Evolutionary conservation across 2,113 vertebrate species (phyloP), one percentile per base, ranked within the genome.

Genomic region (Trochalopteron elliotii): DNA sequence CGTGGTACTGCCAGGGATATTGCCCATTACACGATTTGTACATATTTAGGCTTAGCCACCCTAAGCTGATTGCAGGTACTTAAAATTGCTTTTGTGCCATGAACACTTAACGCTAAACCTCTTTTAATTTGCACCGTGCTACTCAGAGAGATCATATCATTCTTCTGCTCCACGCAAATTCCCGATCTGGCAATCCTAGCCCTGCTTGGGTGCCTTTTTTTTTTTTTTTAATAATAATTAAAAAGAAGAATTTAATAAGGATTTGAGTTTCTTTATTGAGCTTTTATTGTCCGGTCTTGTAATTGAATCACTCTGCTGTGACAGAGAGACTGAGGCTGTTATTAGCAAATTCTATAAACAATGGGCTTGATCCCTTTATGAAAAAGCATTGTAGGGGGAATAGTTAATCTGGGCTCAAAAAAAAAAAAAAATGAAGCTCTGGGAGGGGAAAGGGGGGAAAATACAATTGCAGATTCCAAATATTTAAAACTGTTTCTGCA

Each of bases 21-120:
- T 97, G 96, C 97, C 97, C 95, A 96, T 98, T 98, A 98, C 97
- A 97, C 93, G 96, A 98, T 98, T 98, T 98, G 98, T 98, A 98
- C 98, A 98, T 98, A 97, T 98, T 98, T 98, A 98, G 97, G 98
- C 98, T 99, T 98, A 98, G 97, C 95, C 95, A 89, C 94, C 95
- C 97, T 98, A 98, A 99, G 98, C 98, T 97, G 98, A 98, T 99
- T 98, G 98, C 87, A 96, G 97, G 98, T 98, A 98, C 98, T 99
- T 98, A 98, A 98, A 98, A 97, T 98, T 98, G 97, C 98, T 98
- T 97, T 97, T 98, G 97, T 98, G 98, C 97, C 94, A 98, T 97
- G 97, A 98, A 92, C 98, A 98, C 98, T 98, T 98, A 98, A 98
- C 82, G 88, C 96, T 98, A 98, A 98, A 99, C 98, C 98, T 97